Evolutionary conservation across 1,140 invertebrate genomes (phyloP), one percentile per base, ranked within the genome.

Genomic region (Brachionus rotundiformis): DNA sequence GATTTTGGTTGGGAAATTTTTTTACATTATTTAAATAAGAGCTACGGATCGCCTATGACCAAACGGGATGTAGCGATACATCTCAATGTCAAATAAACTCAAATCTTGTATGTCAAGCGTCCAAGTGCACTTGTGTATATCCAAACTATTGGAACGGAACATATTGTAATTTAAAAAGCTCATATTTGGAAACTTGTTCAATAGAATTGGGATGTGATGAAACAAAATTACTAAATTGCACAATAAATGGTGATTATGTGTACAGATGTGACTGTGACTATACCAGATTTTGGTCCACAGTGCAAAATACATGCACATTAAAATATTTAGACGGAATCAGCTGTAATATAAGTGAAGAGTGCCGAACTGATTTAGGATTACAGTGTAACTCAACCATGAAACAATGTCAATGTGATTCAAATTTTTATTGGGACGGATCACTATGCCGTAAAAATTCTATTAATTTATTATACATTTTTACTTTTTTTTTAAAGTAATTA

Each of bases 91-190:
- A 10, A 19, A 33, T 3, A 4, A 19, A 68, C 23, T n/a, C 5
- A 33, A 68, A 68, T 36, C 31, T 73, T 4, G 36, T 23, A 44
- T 73, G 68, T 39, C 23, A 25, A 23, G 23, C 23, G n/a, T 73
- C 68, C 5, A 41, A 44, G 23, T 73, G 68, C 25, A 73, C 68
- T 10, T 73, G 68, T 73, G 68, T 41, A 25, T 73, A 73, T 73
- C 68, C 68, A 3, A 44, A 73, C 10, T 44, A 23, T 73, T 68
- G 63, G 63, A 68, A 68, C 36, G 63, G 63, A 19, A 68, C 27
- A 3, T 68, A 19, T 36, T 68, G 63, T 36, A 33, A 19, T 68
- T 6, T 19, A n/a, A 68, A 68, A 36, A 13, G 31, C 2, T 36
- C 63, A 0, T 68, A 68, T 36, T 36, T 68, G 8, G 11, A 68